These are phyloP conservation scores for Epirrita christyi DNA, from an alignment of 2,888 invertebrate genomes.

Conservation along the genomic window DNA sequence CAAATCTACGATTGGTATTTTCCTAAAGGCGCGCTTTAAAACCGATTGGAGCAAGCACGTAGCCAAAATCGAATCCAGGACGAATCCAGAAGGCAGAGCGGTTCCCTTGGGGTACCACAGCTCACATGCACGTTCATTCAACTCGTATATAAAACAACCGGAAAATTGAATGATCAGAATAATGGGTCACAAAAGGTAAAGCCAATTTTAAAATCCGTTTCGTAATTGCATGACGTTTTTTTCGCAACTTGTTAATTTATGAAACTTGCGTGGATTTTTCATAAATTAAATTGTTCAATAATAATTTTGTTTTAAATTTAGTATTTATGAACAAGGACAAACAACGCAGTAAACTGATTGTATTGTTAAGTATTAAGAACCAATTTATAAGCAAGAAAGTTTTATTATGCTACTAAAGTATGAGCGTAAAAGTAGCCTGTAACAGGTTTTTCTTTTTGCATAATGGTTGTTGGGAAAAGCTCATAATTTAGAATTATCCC, in stretches of 20 bases:
- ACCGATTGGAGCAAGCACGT: too few relatives aligned
- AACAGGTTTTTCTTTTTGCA: conserved; percentile 1
- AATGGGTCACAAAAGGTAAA: conserved; percentile 36
- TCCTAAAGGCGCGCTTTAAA: too few relatives aligned
- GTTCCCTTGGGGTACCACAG: not conserved
- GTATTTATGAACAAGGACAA: not conserved
- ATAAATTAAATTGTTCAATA: conserved; percentile 3
- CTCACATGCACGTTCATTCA: conserved; percentile 7
- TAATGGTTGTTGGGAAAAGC: not conserved
- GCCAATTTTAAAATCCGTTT: conserved; percentile 37
- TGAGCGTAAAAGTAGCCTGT: not conserved
- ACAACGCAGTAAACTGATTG: not conserved
- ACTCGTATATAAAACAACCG: conserved; percentile 34
- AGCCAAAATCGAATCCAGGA: not conserved
- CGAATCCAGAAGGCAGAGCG: not conserved
- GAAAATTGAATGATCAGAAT: conserved; percentile 37
- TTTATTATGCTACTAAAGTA: conserved; percentile 5
- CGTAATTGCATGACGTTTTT: conserved; percentile 33
- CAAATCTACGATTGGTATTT: too few relatives aligned
- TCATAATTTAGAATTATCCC: conserved; percentile 1
- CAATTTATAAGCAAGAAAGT: conserved; percentile 7
- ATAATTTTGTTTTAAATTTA: not conserved
- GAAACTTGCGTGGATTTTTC: conserved; percentile 3
- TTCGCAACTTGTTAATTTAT: conserved; percentile 25
- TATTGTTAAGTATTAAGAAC: not conserved